Conservation (phyloP, 2,888 invertebrate species). For the Drosophila pegasa region DNA sequence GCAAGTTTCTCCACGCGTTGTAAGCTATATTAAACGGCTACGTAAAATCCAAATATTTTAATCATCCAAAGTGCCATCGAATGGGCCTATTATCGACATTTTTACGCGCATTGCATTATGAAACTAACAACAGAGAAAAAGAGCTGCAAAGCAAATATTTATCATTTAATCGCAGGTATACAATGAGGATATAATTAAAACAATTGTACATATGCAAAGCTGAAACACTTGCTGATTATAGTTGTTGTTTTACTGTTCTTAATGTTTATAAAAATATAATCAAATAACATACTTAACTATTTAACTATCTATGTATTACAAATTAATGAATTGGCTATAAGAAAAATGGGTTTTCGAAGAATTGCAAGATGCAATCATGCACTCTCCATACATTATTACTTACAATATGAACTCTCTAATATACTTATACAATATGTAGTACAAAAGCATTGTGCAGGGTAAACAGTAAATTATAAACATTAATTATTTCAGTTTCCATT, state of each 20-base stretch:
- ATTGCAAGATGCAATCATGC: conserved; percentile 82
- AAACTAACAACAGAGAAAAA: conserved; percentile 20
- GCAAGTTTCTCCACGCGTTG: conserved; percentile 82
- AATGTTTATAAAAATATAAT: background rate
- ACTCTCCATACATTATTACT: conserved; percentile 37
- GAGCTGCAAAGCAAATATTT: conserved; percentile 62
- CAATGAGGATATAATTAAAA: conserved; percentile 64
- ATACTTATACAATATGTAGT: conserved; percentile 35
- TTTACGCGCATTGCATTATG: conserved; percentile 68
- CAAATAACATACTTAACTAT: conserved; percentile 10
- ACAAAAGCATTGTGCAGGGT: conserved; percentile 76
- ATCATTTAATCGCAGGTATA: conserved; percentile 80
- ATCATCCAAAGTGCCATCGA: conserved; percentile 4
- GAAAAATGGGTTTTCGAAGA: conserved; percentile 63
- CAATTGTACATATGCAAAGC: conserved; percentile 76
- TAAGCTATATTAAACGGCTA: conserved; percentile 29
- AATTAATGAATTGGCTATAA: conserved; percentile 27
- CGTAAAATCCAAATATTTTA: conserved; percentile 68
- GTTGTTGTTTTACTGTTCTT: conserved; percentile 52
- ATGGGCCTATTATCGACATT: conserved; percentile 25
- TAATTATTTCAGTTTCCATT: conserved; percentile 58
- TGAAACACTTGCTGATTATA: conserved; percentile 82
- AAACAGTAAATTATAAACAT: conserved; percentile 19
- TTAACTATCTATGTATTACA: conserved; percentile 1
- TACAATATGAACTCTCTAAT: conserved; percentile 2